phyloP scores from a whole-genome alignment of 2,113 vertebrate genomes.

The Perognathus longimembris region DNA sequence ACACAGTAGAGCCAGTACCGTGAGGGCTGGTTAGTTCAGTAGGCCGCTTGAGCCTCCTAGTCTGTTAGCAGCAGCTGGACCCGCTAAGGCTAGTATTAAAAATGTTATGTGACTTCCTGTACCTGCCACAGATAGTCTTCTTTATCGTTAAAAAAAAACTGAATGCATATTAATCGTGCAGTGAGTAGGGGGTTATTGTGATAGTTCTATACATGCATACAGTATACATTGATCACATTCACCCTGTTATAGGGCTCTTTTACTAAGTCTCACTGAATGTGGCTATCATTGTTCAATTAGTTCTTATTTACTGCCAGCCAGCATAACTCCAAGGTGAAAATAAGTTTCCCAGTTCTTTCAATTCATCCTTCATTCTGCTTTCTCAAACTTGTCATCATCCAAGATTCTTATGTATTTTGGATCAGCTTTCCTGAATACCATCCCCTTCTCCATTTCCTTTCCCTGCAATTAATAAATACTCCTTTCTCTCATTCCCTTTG shows the following conservation, averaged over 20 bases:
- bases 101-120: not conserved
- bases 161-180: too few relatives aligned
- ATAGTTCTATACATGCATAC: too few relatives aligned
- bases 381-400: slow-evolving; percentile 26
- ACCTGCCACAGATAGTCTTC: not conserved
- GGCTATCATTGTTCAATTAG: not conserved
- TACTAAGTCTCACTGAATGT: not conserved
- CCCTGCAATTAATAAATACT: slow-evolving; percentile 48
- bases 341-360: slow-evolving; percentile 7
- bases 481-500: slow-evolving; percentile 32
- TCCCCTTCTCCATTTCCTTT: not conserved
- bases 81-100: not conserved
- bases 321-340: not conserved
- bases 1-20: not conserved
- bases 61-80: not conserved
- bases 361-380: slow-evolving; percentile 1
- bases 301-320: slow-evolving; percentile 25
- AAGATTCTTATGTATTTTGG: slow-evolving; percentile 49
- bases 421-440: slow-evolving; percentile 28
- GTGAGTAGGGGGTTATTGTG: too few relatives aligned
- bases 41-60: not conserved
- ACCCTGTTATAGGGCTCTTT: not conserved
- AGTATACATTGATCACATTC: too few relatives aligned
- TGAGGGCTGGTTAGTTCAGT: not conserved
- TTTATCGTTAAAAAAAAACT: too few relatives aligned